Base-by-base conservation (phyloP, 2,888 invertebrate species). In the Caenorhabditis uteleia region DNA sequence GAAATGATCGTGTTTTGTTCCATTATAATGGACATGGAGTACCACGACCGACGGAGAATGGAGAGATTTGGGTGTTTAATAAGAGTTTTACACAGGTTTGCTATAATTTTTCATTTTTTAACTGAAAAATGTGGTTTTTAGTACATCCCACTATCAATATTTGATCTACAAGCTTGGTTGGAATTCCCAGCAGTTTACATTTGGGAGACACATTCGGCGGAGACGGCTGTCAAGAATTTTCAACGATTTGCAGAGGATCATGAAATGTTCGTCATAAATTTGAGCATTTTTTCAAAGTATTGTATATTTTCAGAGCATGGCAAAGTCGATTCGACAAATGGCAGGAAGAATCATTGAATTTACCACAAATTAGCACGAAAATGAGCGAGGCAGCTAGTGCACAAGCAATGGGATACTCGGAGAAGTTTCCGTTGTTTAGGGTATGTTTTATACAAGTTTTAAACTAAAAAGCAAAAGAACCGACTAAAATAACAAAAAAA, bases 1-100 rank as follows among this genome's bases (percentile, higher is more conserved):
- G 97, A 86, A 97, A 97, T 10, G 73, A 70, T 34, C 55, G 73
- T 16, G 98, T 68, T 33, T 86, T 99, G 50, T 98, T 98, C 86
- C 98, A 99, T 86, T 99, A 98, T 85, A 99, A 98, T 85, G 98
- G 98, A 0, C 98, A 98, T 84, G 98, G 98, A 16, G 98, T 99
- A 59, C 98, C 98, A 38, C 91, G 91, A 84, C 98, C 98, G 29
- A 98, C 98, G 10, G 88, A 89, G 18, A 98, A 98, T 86, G 97
- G 98, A 8, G 98, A 99, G 87, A 80, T 82, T 44, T 82, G 82
- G 82, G 79, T 99, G 3, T 98, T 98, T 86, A 98, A 99, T 86
- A 89, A 91, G 86, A 72, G 70, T 39, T 98, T 93, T 85, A 99
- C 98, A 3, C 97, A 79, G 69, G 74, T 77, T 18, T 44, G 5